These are phyloP conservation scores for Drepanosiphum platanoidis DNA, from an alignment of 2,888 invertebrate genomes.

Conservation along the genomic window DNA sequence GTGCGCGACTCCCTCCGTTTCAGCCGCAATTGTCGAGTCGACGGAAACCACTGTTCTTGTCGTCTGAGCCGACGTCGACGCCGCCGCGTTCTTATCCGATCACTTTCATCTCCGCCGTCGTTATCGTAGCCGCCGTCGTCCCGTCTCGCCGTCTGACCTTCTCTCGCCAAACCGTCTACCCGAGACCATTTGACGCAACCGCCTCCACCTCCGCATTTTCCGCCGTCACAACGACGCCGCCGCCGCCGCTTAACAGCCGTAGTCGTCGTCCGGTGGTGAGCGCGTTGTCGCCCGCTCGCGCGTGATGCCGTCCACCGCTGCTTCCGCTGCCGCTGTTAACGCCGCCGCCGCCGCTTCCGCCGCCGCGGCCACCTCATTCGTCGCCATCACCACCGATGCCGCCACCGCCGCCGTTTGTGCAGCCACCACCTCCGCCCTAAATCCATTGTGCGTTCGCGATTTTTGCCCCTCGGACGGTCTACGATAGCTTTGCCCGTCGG, in stretches of 20 bases:
- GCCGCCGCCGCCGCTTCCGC: not conserved
- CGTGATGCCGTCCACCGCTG: constrained; percentile 13
- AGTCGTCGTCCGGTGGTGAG: constrained; percentile 9
- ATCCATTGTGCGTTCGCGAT: too few relatives aligned
- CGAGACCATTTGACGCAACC: not conserved
- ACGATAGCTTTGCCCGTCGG: constrained; percentile 38
- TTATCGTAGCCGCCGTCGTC: not conserved
- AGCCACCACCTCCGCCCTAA: not conserved
- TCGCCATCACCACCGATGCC: too few relatives aligned
- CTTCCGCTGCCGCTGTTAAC: not conserved
- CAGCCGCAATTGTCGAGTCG: not conserved
- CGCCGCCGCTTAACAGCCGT: not conserved
- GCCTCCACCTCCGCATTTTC: not conserved
- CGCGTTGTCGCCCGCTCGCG: not conserved
- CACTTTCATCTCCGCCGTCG: too few relatives aligned
- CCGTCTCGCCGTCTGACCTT: not conserved
- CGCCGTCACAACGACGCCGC: not conserved
- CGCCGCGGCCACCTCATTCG: not conserved
- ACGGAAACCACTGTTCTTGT: not conserved
- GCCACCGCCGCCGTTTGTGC: not conserved
- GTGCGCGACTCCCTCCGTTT: not conserved
- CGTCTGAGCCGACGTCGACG: not conserved
- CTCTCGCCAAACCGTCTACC: not conserved
- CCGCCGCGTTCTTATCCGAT: too few relatives aligned
- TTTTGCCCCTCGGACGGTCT: constrained; percentile 6